Base-by-base conservation (phyloP, 2,888 invertebrate genomes). In the Epinotia demarniana region DNA sequence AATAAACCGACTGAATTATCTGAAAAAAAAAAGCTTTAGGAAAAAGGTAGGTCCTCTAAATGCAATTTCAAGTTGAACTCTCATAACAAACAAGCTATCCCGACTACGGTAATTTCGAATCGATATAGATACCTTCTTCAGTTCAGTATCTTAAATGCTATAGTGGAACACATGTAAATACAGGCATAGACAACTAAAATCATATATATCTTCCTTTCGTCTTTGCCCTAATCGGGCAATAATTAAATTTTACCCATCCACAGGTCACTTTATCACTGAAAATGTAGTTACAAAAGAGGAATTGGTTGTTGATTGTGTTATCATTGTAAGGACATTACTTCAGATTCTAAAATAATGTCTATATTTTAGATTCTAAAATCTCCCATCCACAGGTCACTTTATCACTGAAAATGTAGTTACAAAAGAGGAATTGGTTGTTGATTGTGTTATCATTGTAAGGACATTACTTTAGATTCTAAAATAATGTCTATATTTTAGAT, bases 251-350 rank as follows among this genome's bases (percentile, higher is more conserved):
- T 33, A 33, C 33, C 27, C 2, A 33, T 43, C 46, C n/a, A 49
- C 11, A 23, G 57, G 63, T 70, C 63, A 70, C n/a, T 70, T 70
- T 64, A 64, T n/a, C 23, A 74, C 55, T 63, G 53, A 73, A 57
- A n/a, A 69, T 13, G 13, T 55, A 60, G 33, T 16, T 63, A 70
- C n/a, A 53, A 43, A 23, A 16, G 13, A 12, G 27, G 23, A 27
- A 43, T 60, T n/a, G 60, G 49, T 49, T 60, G 27, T 46, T 46
- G 16, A 53, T 39, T 55, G 13, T 39, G 53, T 57, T 67, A 33
- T 11, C 11, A 6, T 6, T 55, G 13, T 39, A 13, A 6, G 33
- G 12, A 66, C 23, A 49, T 62, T 43, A 43, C 39, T 43, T 61
- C 33, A 33, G 61, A 61, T 61, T 61, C 61, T 33, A 61, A 53